These are phyloP conservation scores for Nasalis larvatus DNA, from an alignment of 2,113 vertebrate species.

Conservation along the genomic window DNA sequence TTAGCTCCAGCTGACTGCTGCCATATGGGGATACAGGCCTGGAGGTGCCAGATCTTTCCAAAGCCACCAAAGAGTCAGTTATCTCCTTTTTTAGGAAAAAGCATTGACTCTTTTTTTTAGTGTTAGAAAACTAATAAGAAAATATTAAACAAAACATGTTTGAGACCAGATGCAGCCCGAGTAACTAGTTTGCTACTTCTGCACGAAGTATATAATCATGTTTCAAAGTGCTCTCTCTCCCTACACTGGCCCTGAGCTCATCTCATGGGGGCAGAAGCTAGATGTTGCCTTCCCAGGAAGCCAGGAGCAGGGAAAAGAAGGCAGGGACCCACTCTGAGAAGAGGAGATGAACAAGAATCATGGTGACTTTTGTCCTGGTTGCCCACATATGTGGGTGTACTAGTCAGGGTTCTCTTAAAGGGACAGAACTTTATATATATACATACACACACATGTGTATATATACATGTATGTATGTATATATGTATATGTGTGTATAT, in stretches of 20 bases:
- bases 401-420: too few species aligned
- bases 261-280: background rate
- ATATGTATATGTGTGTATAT: too few species aligned
- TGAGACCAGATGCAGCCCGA: background rate
- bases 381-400: fast-evolving
- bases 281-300: background rate
- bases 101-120: background rate
- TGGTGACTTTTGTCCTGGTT: background rate
- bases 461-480: too few species aligned
- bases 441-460: too few species aligned
- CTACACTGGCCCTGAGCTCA: background rate
- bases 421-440: too few species aligned
- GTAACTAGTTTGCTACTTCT: background rate
- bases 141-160: background rate
- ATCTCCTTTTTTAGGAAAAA: background rate
- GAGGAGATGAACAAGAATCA: background rate
- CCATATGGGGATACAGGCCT: background rate
- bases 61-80: background rate
- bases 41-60: background rate
- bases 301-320: background rate
- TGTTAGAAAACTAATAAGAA: background rate
- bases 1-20: background rate
- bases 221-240: background rate
- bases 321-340: background rate
- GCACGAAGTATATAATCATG: fast-evolving